Base-by-base conservation (phyloP, 2,113 vertebrate species). In the Muscicapa adusta region DNA sequence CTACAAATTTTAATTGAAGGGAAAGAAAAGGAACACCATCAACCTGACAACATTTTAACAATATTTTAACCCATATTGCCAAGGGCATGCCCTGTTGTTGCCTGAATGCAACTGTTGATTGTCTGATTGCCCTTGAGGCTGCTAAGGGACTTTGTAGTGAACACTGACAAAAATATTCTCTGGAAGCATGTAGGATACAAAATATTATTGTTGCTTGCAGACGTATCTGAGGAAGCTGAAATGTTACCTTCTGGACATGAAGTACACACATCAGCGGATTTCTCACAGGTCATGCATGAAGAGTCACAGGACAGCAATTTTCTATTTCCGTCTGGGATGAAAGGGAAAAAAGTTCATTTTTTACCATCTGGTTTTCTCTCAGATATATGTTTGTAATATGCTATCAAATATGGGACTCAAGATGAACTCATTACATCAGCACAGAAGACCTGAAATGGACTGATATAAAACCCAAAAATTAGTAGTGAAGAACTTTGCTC, bases 211-310 rank as follows among this genome's bases (percentile, higher is more conserved):
- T 18, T 1, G 2, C 17, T 43, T 73, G 14, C 14, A 60, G 50
- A 34, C 12, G 42, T 72, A 62, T 14, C 15, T 40, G 29, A 62
- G 73, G 38, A 88, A 92, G 23, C 5, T 36, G 33, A 68, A 80
- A 18, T 51, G 9, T 96, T 93, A 99, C 99, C 98, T 97, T 96
- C 33, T 12, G 34, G 34, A 96, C 99, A 99, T 3, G 98, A 98
- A 75, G 97, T 98, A 81, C 99, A 99, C 29, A 94, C 18, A 1
- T 94, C 66, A 26, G 77, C 89, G 25, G 88, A 91, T 75, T 76
- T 94, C 38, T 79, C 84, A 88, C 99, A 99, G 24, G 98, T 98
- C 92, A 87, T 95, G 95, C 99, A 99, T 47, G 96, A 96, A 54
- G 72, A 15, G 83, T 98, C 74, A 89, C 99, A 99, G 29, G 17